A percentile compares a stretch with the other conserved stretches of the same genome.
These are phyloP conservation scores for Sinelater perroti DNA, from an alignment of 2,888 invertebrate genomes.

Conservation along the genomic window DNA sequence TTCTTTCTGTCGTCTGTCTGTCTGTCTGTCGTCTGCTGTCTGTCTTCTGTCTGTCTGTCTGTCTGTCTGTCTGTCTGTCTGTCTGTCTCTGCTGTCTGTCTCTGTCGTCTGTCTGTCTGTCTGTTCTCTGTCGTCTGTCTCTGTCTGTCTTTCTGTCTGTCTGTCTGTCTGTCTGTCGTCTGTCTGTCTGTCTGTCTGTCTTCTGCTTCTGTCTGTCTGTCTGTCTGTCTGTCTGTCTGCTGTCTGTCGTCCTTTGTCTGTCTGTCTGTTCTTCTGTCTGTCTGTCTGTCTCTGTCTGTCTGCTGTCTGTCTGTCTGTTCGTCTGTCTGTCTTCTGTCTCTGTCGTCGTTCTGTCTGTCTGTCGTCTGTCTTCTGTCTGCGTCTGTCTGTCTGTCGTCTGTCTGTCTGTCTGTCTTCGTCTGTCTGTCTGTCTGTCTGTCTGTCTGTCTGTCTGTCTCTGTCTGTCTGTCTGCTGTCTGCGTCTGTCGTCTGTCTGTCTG, in stretches of 20 bases:
- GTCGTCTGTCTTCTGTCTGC: conserved; percentile 15
- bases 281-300: conserved; percentile 20
- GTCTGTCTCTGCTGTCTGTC: conserved; percentile 24
- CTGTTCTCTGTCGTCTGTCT: conserved; percentile 21
- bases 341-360: conserved; percentile 10
- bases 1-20: conserved; percentile 3
- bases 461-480: conserved; percentile 16
- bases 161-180: conserved; percentile 21
- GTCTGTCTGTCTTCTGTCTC: conserved; percentile 14
- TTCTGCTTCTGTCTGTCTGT: conserved; percentile 15
- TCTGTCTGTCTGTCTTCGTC: conserved; percentile 26
- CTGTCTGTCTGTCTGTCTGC: conserved; percentile 19
- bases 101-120: conserved; percentile 13
- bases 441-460: conserved; percentile 20
- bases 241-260: conserved; percentile 21
- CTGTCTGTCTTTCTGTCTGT: conserved; percentile 7
- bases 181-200: conserved; percentile 19
- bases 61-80: conserved; percentile 18
- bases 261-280: conserved; percentile 14
- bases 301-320: conserved; percentile 20
- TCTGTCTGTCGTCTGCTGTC: conserved; percentile 5
- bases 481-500: conserved; percentile 27
- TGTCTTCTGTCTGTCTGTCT: conserved; percentile 18
- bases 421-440: conserved; percentile 25
- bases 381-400: conserved; percentile 15